Conservation (phyloP, 2,113 vertebrate species). For the Rhinolophus ferrumequinum region DNA sequence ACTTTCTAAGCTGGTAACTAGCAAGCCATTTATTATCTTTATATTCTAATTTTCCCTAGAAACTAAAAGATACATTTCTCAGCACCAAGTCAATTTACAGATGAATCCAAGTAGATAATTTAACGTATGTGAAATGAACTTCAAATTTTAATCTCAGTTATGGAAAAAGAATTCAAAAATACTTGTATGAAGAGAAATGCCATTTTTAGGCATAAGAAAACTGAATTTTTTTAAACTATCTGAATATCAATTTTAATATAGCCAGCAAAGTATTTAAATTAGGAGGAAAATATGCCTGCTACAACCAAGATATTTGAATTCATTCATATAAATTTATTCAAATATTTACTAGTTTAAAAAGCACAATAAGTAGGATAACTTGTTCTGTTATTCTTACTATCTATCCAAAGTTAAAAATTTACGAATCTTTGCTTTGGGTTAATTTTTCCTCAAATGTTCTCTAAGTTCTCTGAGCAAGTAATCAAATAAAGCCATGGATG, state of each 20-base stretch:
- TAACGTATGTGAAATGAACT: constrained; percentile 60
- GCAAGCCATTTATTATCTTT: constrained; percentile 19
- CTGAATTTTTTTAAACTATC: not conserved
- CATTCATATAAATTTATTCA: constrained; percentile 59
- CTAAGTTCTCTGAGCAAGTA: constrained; percentile 58
- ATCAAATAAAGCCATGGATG: constrained; percentile 70
- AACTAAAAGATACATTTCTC: constrained; percentile 18
- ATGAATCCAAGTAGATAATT: constrained; percentile 54
- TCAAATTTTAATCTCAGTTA: constrained; percentile 53
- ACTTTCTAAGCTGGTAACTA: constrained; percentile 43
- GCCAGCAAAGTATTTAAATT: constrained; percentile 42
- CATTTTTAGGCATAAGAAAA: constrained; percentile 63
- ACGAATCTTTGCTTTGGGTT: constrained; percentile 50
- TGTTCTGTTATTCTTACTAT: constrained; percentile 22
- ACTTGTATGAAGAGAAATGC: constrained; percentile 75
- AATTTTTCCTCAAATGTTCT: constrained; percentile 60
- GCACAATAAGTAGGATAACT: not conserved
- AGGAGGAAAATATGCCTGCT: constrained; percentile 21
- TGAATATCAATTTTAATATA: constrained; percentile 57
- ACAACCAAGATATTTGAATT: constrained; percentile 57
- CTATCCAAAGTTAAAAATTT: constrained; percentile 65
- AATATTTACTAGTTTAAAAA: constrained; percentile 34
- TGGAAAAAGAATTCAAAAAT: constrained; percentile 59
- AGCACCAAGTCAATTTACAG: constrained; percentile 33
- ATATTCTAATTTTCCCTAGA: constrained; percentile 53